Evolutionary conservation across 2,888 invertebrate genomes (phyloP), one percentile per base, ranked within the genome.

Genomic region (Smittia sp.): DNA sequence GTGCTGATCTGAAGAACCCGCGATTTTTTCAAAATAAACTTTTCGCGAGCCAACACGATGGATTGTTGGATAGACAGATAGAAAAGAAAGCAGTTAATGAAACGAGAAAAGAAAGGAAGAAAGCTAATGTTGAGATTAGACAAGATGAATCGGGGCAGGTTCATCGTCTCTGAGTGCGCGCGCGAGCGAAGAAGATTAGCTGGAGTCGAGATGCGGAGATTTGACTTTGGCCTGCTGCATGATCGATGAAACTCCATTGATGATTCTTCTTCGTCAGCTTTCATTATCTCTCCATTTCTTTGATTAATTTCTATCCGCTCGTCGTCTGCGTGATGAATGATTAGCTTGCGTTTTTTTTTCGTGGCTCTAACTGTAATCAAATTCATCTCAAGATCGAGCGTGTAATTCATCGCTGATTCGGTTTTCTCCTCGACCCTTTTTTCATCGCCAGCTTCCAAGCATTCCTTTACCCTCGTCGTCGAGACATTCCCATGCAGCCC

Each of bases 1-100:
- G 63, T 63, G 63, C 63, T 22, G 66, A 38, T 18, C 27, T 27
- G 24, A 32, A 66, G 46, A 67, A 67, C 22, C 32, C 69, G 69
- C 69, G 69, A 46, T 69, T 52, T 68, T 69, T 69, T 69, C 63
- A 63, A 63, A 63, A 63, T 63, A 63, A 63, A 63, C 63, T 63
- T 63, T 22, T 63, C 22, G 3, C 22, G 18, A 20, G 6, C 58
- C 22, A 4, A 20, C 18, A 20, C 13, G 13, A 46, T 46, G 6
- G 15, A 46, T n/a, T 39, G 39, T 52, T n/a, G 52, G 4, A 9
- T n/a, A 11, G 11, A 52, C 52, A n/a, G 46, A n/a, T 11, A 3
- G 11, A 46, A 15, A 46, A 46, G 22, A 58, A 58, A 58, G n/a
- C n/a, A 58, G 22, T 58, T 58, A 22, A 58, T 22, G 22, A 22